A percentile compares a stretch with the other conserved stretches of the same genome.
Conservation (phyloP, 2,113 vertebrate genomes). For the Otolemur garnettii region DNA sequence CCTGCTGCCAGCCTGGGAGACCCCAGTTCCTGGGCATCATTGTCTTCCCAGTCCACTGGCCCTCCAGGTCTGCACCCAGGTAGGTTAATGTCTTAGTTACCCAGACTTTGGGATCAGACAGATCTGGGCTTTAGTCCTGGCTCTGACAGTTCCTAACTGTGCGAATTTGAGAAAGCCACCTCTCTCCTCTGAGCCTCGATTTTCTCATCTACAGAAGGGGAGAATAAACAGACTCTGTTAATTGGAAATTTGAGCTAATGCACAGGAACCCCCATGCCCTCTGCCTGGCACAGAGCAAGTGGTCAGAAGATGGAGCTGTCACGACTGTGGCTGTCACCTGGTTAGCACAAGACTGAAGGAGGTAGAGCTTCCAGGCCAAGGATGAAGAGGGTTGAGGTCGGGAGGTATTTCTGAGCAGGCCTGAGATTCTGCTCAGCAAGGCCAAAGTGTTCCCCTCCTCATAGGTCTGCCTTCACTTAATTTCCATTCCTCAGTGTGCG, state of each 20-base stretch:
- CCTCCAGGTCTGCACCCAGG: background rate
- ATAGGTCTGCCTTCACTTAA: background rate
- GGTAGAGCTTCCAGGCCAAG: background rate
- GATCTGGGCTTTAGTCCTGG: background rate
- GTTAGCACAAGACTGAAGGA: background rate
- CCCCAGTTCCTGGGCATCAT: background rate
- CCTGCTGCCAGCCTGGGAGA: background rate
- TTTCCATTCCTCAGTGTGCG: background rate
- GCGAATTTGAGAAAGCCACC: background rate
- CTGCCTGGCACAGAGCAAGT: background rate
- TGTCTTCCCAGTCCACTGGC: background rate
- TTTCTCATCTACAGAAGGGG: background rate
- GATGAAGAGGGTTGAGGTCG: background rate
- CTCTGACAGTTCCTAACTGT: background rate
- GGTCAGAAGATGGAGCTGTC: background rate
- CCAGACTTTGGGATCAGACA: background rate
- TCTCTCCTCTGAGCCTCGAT: background rate
- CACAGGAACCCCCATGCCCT: background rate
- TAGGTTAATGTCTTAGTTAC: background rate
- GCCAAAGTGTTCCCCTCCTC: background rate
- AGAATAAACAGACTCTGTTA: background rate
- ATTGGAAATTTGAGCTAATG: background rate
- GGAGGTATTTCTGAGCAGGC: background rate
- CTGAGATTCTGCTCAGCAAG: background rate
- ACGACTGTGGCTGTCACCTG: background rate